Evolutionary conservation across 2,113 vertebrate species (phyloP).

Genomic region (Stegastes partitus): DNA sequence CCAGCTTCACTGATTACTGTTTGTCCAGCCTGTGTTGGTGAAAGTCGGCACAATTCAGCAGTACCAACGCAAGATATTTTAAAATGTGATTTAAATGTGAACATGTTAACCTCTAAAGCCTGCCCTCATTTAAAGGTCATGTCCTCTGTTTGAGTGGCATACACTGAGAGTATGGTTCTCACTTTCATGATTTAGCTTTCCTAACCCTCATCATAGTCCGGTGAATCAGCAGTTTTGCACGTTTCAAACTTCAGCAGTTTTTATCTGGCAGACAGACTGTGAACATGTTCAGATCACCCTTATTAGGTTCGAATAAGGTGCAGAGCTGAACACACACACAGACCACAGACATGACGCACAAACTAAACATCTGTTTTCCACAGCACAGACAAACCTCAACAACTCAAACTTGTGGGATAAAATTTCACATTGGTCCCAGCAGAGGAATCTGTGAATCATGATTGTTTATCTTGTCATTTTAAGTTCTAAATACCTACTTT

Average conservation of each 20-base stretch:
- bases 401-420: background rate
- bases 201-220: conserved; percentile 38
- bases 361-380: conserved; percentile 14
- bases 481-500: background rate
- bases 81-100: background rate
- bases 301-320: conserved; percentile 4
- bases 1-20: background rate
- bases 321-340: conserved; percentile 1
- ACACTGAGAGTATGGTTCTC: background rate
- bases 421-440: background rate
- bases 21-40: background rate
- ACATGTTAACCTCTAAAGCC: background rate
- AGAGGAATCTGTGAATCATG: conserved; percentile 1
- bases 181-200: conserved; percentile 1
- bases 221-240: conserved; percentile 56
- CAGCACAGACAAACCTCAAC: conserved; percentile 1
- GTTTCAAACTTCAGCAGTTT: conserved; percentile 42
- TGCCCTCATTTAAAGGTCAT: background rate
- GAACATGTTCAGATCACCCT: conserved; percentile 29
- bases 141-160: background rate
- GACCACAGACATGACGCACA: conserved; percentile 18
- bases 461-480: background rate
- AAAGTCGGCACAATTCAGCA: background rate
- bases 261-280: conserved; percentile 33
- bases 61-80: background rate